A percentile compares a stretch with the other conserved stretches of the same genome.
phyloP scores from a whole-genome alignment of 1,140 invertebrate species.

The Leptopilina clavipes region DNA sequence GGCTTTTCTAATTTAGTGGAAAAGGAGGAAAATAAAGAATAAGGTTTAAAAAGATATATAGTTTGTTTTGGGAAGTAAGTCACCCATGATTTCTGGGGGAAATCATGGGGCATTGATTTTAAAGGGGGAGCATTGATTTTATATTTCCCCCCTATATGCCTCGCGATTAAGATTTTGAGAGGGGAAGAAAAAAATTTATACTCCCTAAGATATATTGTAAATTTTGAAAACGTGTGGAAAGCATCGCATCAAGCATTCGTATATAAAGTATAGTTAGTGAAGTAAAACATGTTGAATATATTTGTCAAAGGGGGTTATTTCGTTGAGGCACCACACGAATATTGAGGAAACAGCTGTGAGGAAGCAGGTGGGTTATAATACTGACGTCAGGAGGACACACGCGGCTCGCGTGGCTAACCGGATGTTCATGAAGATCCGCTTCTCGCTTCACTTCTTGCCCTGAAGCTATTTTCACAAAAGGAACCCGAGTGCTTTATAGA shows the following conservation, averaged over 20 bases:
- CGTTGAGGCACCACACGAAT: conserved; percentile 36
- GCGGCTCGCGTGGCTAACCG: conserved; percentile 66
- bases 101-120: not conserved
- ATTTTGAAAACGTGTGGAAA: not conserved
- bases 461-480: conserved; percentile 8
- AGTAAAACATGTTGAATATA: conserved; percentile 2
- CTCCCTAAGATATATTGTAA: no score
- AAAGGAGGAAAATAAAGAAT: not conserved
- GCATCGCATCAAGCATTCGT: not conserved
- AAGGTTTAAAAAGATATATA: not conserved
- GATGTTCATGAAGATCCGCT: conserved; percentile 50
- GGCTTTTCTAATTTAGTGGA: not conserved
- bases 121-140: not conserved
- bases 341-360: conserved; percentile 62
- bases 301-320: not conserved
- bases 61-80: conserved; percentile 4
- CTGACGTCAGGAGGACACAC: conserved; percentile 69
- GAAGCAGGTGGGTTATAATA: conserved; percentile 58
- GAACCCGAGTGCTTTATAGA: not conserved
- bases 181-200: not conserved
- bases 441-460: conserved; percentile 37
- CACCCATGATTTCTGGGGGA: not conserved
- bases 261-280: conserved; percentile 5
- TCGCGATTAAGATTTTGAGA: not conserved
- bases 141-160: not conserved